Evolutionary conservation across 2,797 vertebrate species (phyloP).

Genomic region (Tangara arthus): DNA sequence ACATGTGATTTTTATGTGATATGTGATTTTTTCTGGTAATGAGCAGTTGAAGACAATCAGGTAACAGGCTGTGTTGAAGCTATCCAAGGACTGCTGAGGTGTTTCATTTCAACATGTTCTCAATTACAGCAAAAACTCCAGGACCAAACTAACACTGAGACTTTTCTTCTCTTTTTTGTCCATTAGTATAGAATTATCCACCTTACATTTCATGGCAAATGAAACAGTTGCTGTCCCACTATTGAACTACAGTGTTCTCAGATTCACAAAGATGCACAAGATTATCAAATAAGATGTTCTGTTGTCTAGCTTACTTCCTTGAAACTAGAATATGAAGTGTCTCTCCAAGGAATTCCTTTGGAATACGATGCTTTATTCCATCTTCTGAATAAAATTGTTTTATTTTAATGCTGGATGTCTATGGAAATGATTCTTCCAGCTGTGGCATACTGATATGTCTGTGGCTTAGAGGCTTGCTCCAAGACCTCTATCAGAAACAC

Average conservation of each 20-base stretch:
- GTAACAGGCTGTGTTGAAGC: neutral
- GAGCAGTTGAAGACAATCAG: neutral
- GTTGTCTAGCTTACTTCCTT: neutral
- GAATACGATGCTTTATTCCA: neutral
- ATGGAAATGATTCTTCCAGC: neutral
- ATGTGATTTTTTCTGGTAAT: neutral
- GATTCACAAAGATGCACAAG: neutral
- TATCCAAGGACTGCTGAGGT: neutral
- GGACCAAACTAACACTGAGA: neutral
- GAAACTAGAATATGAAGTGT: neutral
- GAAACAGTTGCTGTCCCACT: neutral
- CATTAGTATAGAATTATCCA: neutral
- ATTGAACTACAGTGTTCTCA: neutral
- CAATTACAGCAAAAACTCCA: neutral
- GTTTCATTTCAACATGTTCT: neutral
- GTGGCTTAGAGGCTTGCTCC: neutral
- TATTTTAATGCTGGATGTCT: neutral
- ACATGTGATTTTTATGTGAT: neutral
- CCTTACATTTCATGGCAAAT: neutral
- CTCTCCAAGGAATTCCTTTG: neutral
- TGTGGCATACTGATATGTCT: neutral
- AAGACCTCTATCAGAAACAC: neutral
- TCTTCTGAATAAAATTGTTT: neutral
- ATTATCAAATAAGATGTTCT: neutral
- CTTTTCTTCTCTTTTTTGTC: accelerated